Evolutionary conservation across 2,113 vertebrate genomes (phyloP).

Genomic region (Thymallus thymallus): DNA sequence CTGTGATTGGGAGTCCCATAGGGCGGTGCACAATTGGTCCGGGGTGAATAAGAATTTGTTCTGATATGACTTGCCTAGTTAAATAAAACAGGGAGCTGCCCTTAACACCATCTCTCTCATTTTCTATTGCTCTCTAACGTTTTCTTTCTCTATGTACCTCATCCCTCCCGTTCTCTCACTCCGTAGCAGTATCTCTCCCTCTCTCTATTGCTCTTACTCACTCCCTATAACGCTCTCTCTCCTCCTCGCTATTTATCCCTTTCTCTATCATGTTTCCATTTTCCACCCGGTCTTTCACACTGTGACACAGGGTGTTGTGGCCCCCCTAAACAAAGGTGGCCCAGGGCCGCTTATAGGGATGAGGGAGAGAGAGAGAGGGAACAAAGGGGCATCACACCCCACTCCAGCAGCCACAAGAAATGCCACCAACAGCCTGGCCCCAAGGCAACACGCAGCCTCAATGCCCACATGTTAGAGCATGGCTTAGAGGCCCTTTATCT

Average conservation of each 20-base stretch:
- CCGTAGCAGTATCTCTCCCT: neutral
- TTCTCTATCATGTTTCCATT: constrained; percentile 1
- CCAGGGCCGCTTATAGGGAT: constrained; percentile 30
- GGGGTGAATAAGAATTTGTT: too few species aligned
- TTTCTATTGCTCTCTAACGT: too few species aligned
- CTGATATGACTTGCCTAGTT: too few species aligned
- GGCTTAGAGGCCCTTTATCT: neutral
- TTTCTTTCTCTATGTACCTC: neutral
- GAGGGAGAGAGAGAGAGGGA: constrained; percentile 50
- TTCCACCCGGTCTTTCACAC: constrained; percentile 31
- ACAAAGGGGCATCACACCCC: constrained; percentile 18
- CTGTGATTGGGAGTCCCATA: too few species aligned
- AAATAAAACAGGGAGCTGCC: too few species aligned
- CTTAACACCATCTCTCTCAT: too few species aligned
- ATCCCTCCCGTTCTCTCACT: constrained; percentile 23
- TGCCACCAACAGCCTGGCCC: constrained; percentile 7
- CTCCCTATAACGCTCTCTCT: neutral
- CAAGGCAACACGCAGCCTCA: neutral
- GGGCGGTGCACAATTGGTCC: too few species aligned
- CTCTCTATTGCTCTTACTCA: neutral
- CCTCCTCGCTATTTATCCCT: neutral
- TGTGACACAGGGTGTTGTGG: constrained; percentile 49
- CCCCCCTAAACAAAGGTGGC: constrained; percentile 50
- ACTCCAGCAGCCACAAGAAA: constrained; percentile 21
- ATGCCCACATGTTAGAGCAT: neutral